phyloP scores from a whole-genome alignment of 2,113 vertebrate genomes.

The Pycnonotus jocosus region DNA sequence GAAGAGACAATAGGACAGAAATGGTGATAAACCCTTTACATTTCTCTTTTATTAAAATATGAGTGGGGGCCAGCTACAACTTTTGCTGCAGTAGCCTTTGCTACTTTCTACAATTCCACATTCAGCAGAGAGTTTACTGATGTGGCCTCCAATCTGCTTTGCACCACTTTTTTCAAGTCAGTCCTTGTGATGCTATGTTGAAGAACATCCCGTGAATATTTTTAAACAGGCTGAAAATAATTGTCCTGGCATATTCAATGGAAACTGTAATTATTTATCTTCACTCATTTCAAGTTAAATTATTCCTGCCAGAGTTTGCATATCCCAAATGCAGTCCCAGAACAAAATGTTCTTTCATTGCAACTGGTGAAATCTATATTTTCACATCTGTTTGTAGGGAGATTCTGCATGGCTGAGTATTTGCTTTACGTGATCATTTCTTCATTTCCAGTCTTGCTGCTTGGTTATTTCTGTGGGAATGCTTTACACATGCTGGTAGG shows the following conservation, averaged over 20 bases:
- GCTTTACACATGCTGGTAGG: neutral
- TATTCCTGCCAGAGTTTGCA: neutral
- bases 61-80: neutral
- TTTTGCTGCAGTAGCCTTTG: neutral
- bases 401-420: neutral
- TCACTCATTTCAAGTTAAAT: neutral
- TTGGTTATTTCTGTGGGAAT: neutral
- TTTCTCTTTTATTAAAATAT: neutral
- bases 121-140: neutral
- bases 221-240: slow-evolving; percentile 11
- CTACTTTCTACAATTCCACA: neutral
- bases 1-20: neutral
- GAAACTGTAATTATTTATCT: slow-evolving; percentile 52
- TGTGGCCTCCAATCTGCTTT: neutral
- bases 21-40: neutral
- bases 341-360: slow-evolving; percentile 47
- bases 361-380: neutral
- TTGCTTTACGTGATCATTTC: neutral
- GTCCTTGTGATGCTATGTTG: neutral
- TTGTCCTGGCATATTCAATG: slow-evolving; percentile 20
- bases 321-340: neutral
- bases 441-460: neutral
- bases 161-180: neutral
- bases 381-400: slow-evolving; percentile 9
- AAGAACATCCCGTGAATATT: slow-evolving; percentile 26